Percentiles rank a stretch among this genome's conserved stretches.
Evolutionary conservation across 1,140 invertebrate genomes (phyloP).

Genomic region (Scaptomyza pallida): DNA sequence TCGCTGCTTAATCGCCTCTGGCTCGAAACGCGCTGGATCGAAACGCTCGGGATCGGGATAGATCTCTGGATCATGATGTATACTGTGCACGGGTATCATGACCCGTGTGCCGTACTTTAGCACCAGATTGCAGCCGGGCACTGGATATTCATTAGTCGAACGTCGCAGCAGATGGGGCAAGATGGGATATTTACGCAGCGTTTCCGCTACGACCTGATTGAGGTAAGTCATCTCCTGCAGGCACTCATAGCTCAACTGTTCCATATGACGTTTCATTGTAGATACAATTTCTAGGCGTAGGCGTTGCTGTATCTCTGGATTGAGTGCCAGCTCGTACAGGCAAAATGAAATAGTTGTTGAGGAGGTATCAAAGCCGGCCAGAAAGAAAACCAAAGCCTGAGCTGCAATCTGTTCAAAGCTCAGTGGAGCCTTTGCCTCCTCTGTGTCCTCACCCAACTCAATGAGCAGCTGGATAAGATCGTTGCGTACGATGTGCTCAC

Average conservation of each 20-base stretch:
- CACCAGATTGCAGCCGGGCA: constrained; percentile 83
- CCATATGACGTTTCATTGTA: constrained; percentile 81
- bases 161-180: constrained; percentile 83
- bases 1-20: constrained; percentile 84
- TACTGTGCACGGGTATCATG: constrained; percentile 85
- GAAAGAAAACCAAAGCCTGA: constrained; percentile 84
- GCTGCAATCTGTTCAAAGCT: constrained; percentile 74
- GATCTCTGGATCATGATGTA: constrained; percentile 86
- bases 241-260: constrained; percentile 86
- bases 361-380: constrained; percentile 89
- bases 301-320: constrained; percentile 87
- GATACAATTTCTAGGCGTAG: constrained; percentile 86
- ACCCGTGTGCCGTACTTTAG: constrained; percentile 85
- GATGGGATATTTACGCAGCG: not conserved
- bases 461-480: constrained; percentile 84
- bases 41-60: constrained; percentile 86
- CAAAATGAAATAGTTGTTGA: constrained; percentile 85
- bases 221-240: constrained; percentile 82
- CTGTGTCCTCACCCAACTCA: constrained; percentile 57
- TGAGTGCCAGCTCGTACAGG: constrained; percentile 86
- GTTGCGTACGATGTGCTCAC: constrained; percentile 74
- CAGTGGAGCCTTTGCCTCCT: constrained; percentile 53
- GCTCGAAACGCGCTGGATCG: constrained; percentile 86
- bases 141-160: constrained; percentile 84
- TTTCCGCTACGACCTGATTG: not conserved